Base-by-base conservation (phyloP, 2,113 vertebrate species). In the Acanthochromis polyacanthus region DNA sequence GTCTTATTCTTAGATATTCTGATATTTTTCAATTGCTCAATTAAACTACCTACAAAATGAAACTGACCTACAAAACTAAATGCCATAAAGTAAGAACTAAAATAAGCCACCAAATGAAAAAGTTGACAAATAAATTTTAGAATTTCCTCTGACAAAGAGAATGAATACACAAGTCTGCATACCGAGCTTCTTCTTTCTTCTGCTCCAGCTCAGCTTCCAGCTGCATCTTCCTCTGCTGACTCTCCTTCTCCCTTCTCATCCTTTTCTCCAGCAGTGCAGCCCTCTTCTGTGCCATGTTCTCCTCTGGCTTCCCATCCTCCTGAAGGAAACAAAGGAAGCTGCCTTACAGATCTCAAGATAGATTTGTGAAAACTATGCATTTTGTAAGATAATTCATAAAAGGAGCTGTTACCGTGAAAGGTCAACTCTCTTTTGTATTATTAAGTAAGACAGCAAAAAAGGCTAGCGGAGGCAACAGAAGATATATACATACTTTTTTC, bases 111-210 rank as follows among this genome's bases (percentile, higher is more conserved):
- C 40, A 43, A 14, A 50, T 19, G 15, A n/a, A 38, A 25, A 48
- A 57, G 3, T 5, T 2, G 17, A 11, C 20, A 65, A 65, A 5
- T n/a, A 1, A 22, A 1, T 22, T 15, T 9, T 5, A 14, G 5
- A 4, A n/a, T 3, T 30, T 22, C 20, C 25, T 4, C 7, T 61
- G 2, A 3, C 10, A 56, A 22, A 48, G 48, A 0, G 11, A 40
- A 43, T 22, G 0, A 46, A 32, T 5, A 15, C 15, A 3, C 12
- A 28, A 52, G 20, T 58, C 3, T 60, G 50, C 79, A 84, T 88
- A 99, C 98, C 97, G 96, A 52, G 97, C 96, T 71, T 99, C 98
- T 86, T 98, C 98, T 82, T 98, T 99, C 92, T 96, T 97, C 79
- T 96, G 96, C 78, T 99, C 98, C 86, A 95, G 80, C 79, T 99